These are phyloP conservation scores for Proteles cristata DNA, from an alignment of 2,113 vertebrate genomes.

Conservation along the genomic window DNA sequence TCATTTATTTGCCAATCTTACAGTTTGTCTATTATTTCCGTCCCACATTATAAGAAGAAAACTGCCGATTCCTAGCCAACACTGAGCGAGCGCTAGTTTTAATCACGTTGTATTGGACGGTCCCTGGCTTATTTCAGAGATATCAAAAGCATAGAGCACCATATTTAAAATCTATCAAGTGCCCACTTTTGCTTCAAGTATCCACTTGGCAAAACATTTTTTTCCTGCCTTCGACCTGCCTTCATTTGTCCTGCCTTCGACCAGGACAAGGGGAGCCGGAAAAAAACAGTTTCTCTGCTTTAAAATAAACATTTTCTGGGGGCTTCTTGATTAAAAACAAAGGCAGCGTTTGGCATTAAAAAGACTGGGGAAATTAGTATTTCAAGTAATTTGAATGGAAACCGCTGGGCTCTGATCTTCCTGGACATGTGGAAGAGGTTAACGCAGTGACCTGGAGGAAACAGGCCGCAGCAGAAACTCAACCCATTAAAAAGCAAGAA, in stretches of 20 bases:
- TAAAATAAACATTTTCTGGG: slow-evolving; percentile 2
- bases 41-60: neutral
- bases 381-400: neutral
- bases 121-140: neutral
- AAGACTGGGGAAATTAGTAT: neutral
- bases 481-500: neutral
- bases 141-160: neutral
- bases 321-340: slow-evolving; percentile 56
- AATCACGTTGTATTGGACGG: neutral
- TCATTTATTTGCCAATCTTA: neutral
- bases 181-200: neutral
- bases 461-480: neutral
- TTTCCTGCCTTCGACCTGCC: neutral
- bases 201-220: slow-evolving; percentile 1
- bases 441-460: neutral
- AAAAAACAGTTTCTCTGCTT: slow-evolving; percentile 15
- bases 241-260: neutral
- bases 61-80: neutral
- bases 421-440: slow-evolving; percentile 41
- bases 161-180: neutral
- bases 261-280: neutral
- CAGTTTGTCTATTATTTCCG: neutral
- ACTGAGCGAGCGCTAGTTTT: rapidly evolving
- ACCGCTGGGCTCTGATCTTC: neutral
- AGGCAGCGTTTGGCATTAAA: neutral